Evolutionary conservation across 2,113 vertebrate species (phyloP), one percentile per base, ranked within the genome.

Genomic region (Thoracochromis brauschi): DNA sequence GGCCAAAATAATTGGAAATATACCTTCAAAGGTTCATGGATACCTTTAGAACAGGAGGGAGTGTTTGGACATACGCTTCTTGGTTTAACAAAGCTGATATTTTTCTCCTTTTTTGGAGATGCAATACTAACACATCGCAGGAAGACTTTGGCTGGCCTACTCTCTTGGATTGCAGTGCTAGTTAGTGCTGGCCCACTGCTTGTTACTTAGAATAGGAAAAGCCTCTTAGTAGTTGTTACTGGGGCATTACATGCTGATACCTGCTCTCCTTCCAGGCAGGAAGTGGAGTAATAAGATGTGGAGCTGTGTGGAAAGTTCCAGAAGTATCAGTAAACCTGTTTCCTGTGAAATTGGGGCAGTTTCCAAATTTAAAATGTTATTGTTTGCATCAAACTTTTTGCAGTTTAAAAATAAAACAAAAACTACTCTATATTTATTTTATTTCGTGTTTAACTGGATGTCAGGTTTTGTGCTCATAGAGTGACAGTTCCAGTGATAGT

Each of bases 181-280:
- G 73, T 86, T 80, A 17, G 49, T 65, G 83, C 33, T 85, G 38
- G 58, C 87, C 65, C 60, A 82, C 42, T 87, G 65, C 63, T 79
- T 92, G 87, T 84, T 93, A 89, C 93, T 65, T 68, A 91, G 91
- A 95, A 95, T 90, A 92, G 93, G 87, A 93, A 95, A 95, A 95
- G 91, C 94, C 90, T 94, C 93, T 96, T 95, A 96, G 92, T 85
- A n/a, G 81, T 78, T 85, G 83, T 87, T 87, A 87, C 55, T 40
- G 83, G 85, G 54, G 86, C 35, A 91, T 92, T 92, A 93, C 49
- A 60, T 83, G 45, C 75, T 80, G 54, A 81, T 89, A 89, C 86
- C 82, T 93, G 82, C 91, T 92, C 88, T 89, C 63, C 80, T 85
- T 82, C 57, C 81, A 17, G 82, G 10, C 49, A 83, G 87, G 82